Conservation (phyloP, 2,888 invertebrate genomes). For the Nebria salina region DNA sequence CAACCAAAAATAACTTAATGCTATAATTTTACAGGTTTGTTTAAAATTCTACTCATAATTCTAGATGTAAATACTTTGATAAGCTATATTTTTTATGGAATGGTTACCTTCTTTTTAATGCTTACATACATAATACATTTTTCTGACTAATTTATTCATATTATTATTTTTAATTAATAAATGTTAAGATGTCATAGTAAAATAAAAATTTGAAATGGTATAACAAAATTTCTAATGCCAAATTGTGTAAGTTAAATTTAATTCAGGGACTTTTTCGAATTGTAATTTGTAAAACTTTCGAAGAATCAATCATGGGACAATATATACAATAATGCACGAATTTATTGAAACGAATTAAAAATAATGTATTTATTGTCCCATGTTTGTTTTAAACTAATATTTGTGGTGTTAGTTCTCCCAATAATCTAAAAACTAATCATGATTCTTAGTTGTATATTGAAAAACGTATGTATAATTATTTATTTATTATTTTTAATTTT, state of each 20-base stretch:
- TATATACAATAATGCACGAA: neutral
- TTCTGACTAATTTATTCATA: too few relatives aligned
- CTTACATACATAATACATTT: neutral
- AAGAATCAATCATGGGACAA: neutral
- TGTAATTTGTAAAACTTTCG: neutral
- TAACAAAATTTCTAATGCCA: neutral
- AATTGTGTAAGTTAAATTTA: neutral
- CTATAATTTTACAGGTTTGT: neutral
- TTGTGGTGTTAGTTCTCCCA: neutral
- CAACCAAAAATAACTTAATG: neutral
- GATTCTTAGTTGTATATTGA: neutral
- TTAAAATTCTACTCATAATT: neutral
- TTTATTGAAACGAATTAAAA: too few relatives aligned
- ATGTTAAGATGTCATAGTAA: neutral
- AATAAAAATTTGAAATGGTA: neutral
- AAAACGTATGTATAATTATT: neutral
- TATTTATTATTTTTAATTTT: neutral
- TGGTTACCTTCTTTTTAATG: neutral
- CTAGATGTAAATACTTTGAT: neutral
- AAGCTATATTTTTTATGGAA: neutral
- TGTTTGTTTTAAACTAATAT: too few relatives aligned
- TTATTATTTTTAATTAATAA: neutral
- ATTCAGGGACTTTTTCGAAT: neutral
- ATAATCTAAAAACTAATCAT: neutral
- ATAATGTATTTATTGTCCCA: too few relatives aligned